Evolutionary conservation across 2,888 invertebrate genomes (phyloP), one percentile per base, ranked within the genome.

Genomic region (Limenitis camilla): DNA sequence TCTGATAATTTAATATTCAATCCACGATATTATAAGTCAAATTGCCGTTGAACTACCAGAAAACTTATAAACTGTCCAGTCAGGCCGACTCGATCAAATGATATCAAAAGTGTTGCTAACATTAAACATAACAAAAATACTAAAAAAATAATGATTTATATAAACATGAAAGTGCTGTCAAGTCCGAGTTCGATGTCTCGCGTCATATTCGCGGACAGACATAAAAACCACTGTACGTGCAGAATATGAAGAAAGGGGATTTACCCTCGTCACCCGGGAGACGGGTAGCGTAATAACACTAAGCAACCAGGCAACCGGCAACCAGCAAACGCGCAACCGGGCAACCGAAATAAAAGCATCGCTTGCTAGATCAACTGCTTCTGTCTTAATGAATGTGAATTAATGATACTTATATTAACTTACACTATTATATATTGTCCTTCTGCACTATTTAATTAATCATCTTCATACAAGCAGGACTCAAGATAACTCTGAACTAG

Each of bases 231-330:
- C 52, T 56, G 61, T 60, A 65, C 68, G 66, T 66, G 56, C 62
- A 59, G 71, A 73, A 76, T 79, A 81, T 80, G 79, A 80, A 78
- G 78, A 79, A 79, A 81, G 77, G 75, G 81, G 84, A 81, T 84
- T 84, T 81, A 84, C 84, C 84, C 84, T 78, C 74, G 81, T 84
- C 84, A 84, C 71, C 68, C 53, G 55, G 65, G 64, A 68, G 82
- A 80, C 79, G 76, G 75, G 64, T 61, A 60, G 58, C 65, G 76
- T 80, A 78, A 82, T 81, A 79, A 76, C 78, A 71, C 69, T 62
- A 66, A 72, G 74, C 71, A 69, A 71, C 67, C 67, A 67, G 69
- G 73, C 75, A 76, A 76, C 75, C 76, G 74, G 72, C 73, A 68
- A 19, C 19, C 19, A 19, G 19, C 19, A 19, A 19, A 1, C 19